Base-by-base conservation (phyloP, 2,113 vertebrate genomes). In the Ranitomeya variabilis region DNA sequence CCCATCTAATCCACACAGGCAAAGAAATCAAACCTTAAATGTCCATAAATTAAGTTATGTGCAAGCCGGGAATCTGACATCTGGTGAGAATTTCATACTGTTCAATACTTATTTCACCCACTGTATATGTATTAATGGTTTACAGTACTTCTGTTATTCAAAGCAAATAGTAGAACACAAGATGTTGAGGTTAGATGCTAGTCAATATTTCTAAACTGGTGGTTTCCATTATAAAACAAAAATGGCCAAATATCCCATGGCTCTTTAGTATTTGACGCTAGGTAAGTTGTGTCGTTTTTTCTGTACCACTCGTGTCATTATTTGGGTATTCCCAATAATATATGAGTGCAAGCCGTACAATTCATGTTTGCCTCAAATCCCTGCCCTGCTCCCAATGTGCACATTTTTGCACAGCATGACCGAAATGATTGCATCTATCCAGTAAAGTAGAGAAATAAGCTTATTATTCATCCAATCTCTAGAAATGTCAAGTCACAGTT, bases 401-500 rank as follows among this genome's bases (percentile, higher is more conserved):
- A 80, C 79, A 80, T 80, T 80, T 80, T 31, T 80, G 79, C 79
- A 59, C 79, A 80, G 54, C 55, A 18, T 59, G 79, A 80, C 6
- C n/a, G 57, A 15, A 80, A 80, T 59, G 21, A 80, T 80, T 26
- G 23, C 13, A 21, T 80, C 77, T 13, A 26, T 57, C n/a, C 54
- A 57, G 21, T 23, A 23, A 57, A 23, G 18, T 16, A 80, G 55
- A 80, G 14, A 80, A 26, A 31, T 14, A 37, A 31, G 14, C 1
- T 12, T 78, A 23, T 78, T 78, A 55, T 21, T 54, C 51, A 57
- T 80, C 23, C 15, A 23, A 60, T 14, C 55, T 57, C 23, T 14
- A 80, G 23, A 57, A 80, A 80, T 31, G 26, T 23, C n/a, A 80
- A 55, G 77, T 26, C n/a, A 57, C 19, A 80, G 16, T 57, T 80